Evolutionary conservation across 2,797 vertebrate species (phyloP).

Genomic region (Leuciscus waleckii): DNA sequence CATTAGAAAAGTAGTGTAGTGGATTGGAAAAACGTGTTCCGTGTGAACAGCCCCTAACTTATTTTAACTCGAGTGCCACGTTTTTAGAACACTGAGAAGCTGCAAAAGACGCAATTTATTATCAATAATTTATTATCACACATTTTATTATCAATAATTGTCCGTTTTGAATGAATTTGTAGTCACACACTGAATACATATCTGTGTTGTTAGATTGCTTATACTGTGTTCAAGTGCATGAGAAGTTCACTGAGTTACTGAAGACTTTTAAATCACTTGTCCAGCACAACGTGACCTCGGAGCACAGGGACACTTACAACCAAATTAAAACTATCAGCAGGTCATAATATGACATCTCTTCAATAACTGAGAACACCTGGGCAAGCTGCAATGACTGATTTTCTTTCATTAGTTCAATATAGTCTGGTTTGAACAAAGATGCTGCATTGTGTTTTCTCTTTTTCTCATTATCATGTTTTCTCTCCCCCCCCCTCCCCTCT

Average conservation of each 20-base stretch:
- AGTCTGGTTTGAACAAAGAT: constrained; percentile 27
- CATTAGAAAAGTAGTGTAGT: background rate
- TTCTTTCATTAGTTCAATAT: constrained; percentile 53
- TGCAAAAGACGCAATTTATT: too few relatives aligned
- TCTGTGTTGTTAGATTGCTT: background rate
- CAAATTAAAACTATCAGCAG: constrained; percentile 56
- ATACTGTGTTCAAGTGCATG: background rate
- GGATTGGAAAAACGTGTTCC: too few relatives aligned
- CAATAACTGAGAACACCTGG: constrained; percentile 55
- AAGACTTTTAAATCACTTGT: constrained; percentile 36
- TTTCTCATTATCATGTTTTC: constrained; percentile 46
- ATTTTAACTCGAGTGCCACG: too few relatives aligned
- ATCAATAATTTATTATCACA: too few relatives aligned
- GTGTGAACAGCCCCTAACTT: too few relatives aligned
- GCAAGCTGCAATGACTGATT: constrained; percentile 41
- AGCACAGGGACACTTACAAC: constrained; percentile 46
- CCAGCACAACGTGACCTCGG: constrained; percentile 50
- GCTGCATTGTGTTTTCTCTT: constrained; percentile 41
- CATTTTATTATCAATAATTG: background rate
- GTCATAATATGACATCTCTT: constrained; percentile 59
- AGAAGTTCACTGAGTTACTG: constrained; percentile 44
- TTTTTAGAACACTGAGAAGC: too few relatives aligned
- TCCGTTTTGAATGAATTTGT: background rate
- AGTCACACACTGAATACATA: background rate
- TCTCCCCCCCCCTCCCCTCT: background rate